Evolutionary conservation across 2,113 vertebrate species (phyloP).

Genomic region (Circaetus gallicus): DNA sequence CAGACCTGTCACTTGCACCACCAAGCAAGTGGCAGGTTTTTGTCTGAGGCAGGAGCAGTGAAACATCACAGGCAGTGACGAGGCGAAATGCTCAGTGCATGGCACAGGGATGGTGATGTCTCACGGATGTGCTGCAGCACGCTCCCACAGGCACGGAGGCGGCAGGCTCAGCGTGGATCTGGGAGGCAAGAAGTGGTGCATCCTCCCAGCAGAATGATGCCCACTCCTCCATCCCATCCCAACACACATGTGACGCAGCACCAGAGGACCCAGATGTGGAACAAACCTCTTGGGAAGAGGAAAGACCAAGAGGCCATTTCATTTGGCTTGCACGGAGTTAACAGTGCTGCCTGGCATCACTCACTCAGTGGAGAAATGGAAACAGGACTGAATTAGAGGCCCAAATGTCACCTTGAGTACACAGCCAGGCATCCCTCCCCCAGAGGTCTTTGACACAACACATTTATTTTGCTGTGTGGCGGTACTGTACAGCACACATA

Average conservation of each 20-base stretch:
- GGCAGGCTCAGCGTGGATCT: not conserved
- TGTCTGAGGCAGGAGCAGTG: not conserved
- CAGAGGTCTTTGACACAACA: not conserved
- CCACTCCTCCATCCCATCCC: not conserved
- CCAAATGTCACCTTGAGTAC: not conserved
- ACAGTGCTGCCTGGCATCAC: not conserved
- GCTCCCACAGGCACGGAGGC: not conserved
- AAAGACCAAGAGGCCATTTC: not conserved
- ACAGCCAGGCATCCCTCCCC: not conserved
- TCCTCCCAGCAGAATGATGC: not conserved
- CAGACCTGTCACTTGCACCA: not conserved
- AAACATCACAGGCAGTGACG: not conserved
- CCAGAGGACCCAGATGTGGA: not conserved
- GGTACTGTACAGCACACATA: not conserved
- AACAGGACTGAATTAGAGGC: not conserved
- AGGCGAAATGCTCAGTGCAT: not conserved
- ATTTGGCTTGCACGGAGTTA: not conserved
- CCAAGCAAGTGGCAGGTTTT: not conserved
- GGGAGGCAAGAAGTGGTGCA: not conserved
- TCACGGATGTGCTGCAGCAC: not conserved
- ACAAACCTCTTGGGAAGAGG: not conserved
- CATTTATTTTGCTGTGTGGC: conserved; percentile 43
- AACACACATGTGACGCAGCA: not conserved
- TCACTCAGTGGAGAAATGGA: not conserved
- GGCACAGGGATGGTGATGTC: rapidly evolving